These are phyloP conservation scores for Pampus argenteus DNA, from an alignment of 2,797 vertebrate species.

Conservation along the genomic window DNA sequence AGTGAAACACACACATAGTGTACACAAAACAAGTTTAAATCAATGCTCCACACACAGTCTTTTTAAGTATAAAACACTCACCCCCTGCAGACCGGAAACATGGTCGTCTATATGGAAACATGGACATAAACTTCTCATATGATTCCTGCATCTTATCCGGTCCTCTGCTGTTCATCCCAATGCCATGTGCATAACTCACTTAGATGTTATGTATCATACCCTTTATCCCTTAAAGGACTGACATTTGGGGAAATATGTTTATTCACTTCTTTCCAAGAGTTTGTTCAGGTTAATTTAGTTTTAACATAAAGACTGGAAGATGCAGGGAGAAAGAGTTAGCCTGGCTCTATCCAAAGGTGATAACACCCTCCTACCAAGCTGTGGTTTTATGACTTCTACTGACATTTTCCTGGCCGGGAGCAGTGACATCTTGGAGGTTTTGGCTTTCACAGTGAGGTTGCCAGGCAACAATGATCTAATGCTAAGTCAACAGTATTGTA, in stretches of 20 bases:
- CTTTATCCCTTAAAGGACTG: too few relatives aligned
- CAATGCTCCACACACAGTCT: conserved; percentile 17
- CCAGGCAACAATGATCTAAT: background rate
- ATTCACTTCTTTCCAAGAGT: too few relatives aligned
- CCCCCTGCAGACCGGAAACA: conserved; percentile 33
- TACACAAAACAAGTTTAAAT: conserved; percentile 51
- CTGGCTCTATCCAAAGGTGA: too few relatives aligned
- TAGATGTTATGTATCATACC: too few relatives aligned
- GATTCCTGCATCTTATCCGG: conserved; percentile 7
- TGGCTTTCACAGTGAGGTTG: background rate
- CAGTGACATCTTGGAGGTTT: background rate
- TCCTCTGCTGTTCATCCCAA: background rate
- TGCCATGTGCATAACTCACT: background rate
- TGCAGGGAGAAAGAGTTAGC: too few relatives aligned
- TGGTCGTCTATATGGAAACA: conserved; percentile 32
- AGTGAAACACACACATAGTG: conserved; percentile 41
- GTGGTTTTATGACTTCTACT: background rate
- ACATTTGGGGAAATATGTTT: too few relatives aligned
- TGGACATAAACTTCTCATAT: conserved; percentile 24
- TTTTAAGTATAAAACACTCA: conserved; percentile 36
- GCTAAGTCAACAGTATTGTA: background rate
- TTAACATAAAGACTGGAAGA: too few relatives aligned
- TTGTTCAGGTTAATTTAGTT: too few relatives aligned
- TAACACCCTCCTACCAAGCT: background rate
- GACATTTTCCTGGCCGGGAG: background rate